These are phyloP conservation scores for Hoplostethus atlanticus DNA, from an alignment of 2,797 vertebrate species.

Conservation along the genomic window DNA sequence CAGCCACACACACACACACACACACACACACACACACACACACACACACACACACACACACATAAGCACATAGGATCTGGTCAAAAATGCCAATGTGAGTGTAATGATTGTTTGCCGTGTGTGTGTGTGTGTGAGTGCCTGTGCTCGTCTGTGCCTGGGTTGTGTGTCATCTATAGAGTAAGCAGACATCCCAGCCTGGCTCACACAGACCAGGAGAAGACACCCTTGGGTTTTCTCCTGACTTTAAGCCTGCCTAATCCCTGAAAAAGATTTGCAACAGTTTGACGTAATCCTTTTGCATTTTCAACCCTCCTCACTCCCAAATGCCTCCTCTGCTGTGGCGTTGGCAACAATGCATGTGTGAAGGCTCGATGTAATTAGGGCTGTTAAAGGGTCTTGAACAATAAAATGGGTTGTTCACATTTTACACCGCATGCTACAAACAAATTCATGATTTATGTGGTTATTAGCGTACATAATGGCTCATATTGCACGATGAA, in stretches of 20 bases:
- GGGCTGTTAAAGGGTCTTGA: constrained; percentile 53
- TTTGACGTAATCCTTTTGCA: constrained; percentile 81
- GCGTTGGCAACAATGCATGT: constrained; percentile 57
- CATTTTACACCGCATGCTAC: constrained; percentile 38
- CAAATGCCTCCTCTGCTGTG: constrained; percentile 62
- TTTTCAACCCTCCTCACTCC: constrained; percentile 72
- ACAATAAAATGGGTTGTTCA: constrained; percentile 58
- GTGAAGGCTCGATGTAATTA: constrained; percentile 74
- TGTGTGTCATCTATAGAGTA: constrained; percentile 45
- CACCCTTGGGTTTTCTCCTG: constrained; percentile 77
- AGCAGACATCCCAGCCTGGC: constrained; percentile 55
- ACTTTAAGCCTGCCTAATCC: constrained; percentile 82
- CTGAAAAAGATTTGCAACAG: constrained; percentile 81
- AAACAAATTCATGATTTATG: constrained; percentile 45
- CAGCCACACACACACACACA: constrained; percentile 31
- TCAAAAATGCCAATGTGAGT: constrained; percentile 20
- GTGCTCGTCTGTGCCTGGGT: constrained; percentile 35
- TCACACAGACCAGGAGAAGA: constrained; percentile 59
- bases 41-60: constrained; percentile 27
- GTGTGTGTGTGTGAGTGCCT: constrained; percentile 28
- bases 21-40: constrained; percentile 31
- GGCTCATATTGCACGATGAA: constrained; percentile 18
- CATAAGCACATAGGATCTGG: constrained; percentile 40
- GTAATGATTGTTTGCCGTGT: constrained; percentile 35
- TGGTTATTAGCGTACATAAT: constrained; percentile 27